phyloP scores from a whole-genome alignment of 2,888 invertebrate species.

The Lypha dubia region DNA sequence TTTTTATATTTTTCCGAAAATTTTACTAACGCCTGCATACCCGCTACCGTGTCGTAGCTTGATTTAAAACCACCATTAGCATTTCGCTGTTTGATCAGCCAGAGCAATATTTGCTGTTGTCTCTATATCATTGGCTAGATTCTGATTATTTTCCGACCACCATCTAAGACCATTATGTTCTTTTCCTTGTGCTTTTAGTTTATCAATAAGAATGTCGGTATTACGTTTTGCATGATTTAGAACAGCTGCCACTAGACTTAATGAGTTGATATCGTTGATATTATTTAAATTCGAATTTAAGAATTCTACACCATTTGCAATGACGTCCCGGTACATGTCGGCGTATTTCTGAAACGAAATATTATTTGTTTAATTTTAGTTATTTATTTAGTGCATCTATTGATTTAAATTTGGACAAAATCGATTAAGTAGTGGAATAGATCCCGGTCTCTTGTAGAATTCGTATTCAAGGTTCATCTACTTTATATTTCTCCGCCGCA shows the following conservation, averaged over 20 bases:
- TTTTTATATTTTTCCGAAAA: slow-evolving; percentile 85
- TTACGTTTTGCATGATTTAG: slow-evolving; percentile 87
- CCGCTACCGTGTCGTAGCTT: slow-evolving; percentile 90
- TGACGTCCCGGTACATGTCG: slow-evolving; percentile 85
- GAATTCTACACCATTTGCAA: slow-evolving; percentile 90
- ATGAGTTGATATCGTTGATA: slow-evolving; percentile 88
- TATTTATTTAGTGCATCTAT: no score
- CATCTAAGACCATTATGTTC: slow-evolving; percentile 86
- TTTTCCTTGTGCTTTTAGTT: slow-evolving; percentile 83
- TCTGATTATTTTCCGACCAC: slow-evolving; percentile 86
- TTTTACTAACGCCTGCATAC: slow-evolving; percentile 87
- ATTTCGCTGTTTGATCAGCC: slow-evolving; percentile 87
- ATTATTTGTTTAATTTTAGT: no score
- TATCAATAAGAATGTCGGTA: slow-evolving; percentile 84
- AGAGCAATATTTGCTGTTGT: slow-evolving; percentile 94
- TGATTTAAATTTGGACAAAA: no score
- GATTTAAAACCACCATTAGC: slow-evolving; percentile 88
- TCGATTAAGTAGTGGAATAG: no score
- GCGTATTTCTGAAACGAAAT: slow-evolving; percentile 31
- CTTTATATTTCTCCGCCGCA: no score
- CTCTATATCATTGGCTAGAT: slow-evolving; percentile 87
- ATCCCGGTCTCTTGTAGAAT: no score
- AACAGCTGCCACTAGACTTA: slow-evolving; percentile 89
- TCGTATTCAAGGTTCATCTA: no score
- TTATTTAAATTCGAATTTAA: slow-evolving; percentile 87